phyloP scores from a whole-genome alignment of 2,113 vertebrate genomes.

The Colius striatus region DNA sequence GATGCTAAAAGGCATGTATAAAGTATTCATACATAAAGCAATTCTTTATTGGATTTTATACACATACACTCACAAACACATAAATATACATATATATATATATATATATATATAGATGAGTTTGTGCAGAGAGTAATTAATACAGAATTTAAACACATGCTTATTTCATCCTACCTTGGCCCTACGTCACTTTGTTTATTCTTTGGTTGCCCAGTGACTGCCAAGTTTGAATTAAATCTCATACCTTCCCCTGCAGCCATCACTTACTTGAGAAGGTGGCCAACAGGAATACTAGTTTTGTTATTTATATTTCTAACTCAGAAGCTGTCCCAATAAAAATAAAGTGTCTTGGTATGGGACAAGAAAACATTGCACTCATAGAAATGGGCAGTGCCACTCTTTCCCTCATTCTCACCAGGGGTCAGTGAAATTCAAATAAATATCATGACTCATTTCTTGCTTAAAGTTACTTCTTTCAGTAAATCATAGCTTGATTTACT shows the following conservation, averaged over 20 bases:
- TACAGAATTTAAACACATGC: not conserved
- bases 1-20: not conserved
- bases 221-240: not conserved
- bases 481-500: conserved; percentile 46
- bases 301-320: conserved; percentile 32
- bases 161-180: not conserved
- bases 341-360: not conserved
- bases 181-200: not conserved
- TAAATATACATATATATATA: not conserved
- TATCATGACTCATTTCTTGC: conserved; percentile 29
- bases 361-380: conserved; percentile 5
- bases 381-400: conserved; percentile 8
- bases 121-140: not conserved
- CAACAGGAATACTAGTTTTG: not conserved
- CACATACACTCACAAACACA: not conserved
- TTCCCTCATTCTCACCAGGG: conserved; percentile 42
- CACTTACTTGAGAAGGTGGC: not conserved
- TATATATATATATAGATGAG: not conserved
- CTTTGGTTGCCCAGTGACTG: not conserved
- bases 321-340: conserved; percentile 36
- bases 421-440: conserved; percentile 60
- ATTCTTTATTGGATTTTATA: not conserved
- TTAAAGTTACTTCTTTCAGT: not conserved
- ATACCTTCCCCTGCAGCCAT: not conserved
- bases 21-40: not conserved